Percentiles rank a stretch among this genome's conserved stretches.
phyloP scores from a whole-genome alignment of 2,888 invertebrate genomes.

The Conomelus anceps region DNA sequence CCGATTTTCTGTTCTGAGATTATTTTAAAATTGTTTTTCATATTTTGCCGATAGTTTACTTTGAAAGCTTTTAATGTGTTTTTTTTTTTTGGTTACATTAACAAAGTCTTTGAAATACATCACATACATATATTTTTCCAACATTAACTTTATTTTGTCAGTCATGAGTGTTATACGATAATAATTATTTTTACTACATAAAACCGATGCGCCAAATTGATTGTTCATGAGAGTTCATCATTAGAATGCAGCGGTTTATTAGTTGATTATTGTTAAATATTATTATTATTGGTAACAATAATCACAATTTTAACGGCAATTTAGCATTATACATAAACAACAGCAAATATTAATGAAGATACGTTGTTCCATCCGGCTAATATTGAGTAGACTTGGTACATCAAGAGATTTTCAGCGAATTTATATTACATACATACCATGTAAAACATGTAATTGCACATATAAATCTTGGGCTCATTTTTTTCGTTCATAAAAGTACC shows the following conservation, averaged over 20 bases:
- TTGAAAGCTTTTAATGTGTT: not conserved
- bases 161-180: not conserved
- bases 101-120: not conserved
- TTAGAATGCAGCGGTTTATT: not conserved
- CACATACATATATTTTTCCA: not conserved
- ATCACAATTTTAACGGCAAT: not conserved
- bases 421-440: not conserved
- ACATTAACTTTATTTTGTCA: not conserved
- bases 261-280: not conserved
- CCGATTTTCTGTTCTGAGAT: too few relatives aligned
- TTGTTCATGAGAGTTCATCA: not conserved
- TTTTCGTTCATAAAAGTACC: not conserved
- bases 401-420: not conserved
- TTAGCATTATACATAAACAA: not conserved
- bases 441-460: not conserved
- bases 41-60: not conserved
- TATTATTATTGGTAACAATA: not conserved
- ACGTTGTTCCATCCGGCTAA: not conserved
- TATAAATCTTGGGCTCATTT: not conserved
- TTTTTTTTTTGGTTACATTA: not conserved
- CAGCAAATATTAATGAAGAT: not conserved
- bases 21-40: not conserved
- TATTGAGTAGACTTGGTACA: not conserved
- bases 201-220: not conserved
- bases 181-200: not conserved